Base-by-base conservation (phyloP, 2,888 invertebrate species). In the Zygaena filipendulae region DNA sequence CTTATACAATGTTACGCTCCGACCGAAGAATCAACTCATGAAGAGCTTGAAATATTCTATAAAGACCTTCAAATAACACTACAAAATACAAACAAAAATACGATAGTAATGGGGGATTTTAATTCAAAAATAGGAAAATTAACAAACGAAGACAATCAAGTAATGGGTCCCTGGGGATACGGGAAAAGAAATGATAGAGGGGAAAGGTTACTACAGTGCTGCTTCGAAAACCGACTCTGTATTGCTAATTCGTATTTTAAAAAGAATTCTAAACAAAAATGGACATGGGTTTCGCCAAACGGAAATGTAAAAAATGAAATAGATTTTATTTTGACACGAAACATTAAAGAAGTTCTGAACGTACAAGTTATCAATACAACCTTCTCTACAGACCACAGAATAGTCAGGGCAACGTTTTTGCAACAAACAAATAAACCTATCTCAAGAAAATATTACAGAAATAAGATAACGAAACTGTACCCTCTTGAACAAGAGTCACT, bases 211-310 rank as follows among this genome's bases (percentile, higher is more conserved):
- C 10, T 27, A 13, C 6, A 21, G 4, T 21, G 13, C 3, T 21
- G 21, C 10, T 13, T 13, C 3, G 27, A 22, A 21, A 2, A 19
- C 25, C 5, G n/a, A 11, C 9, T 25, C n/a, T 5, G 6, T 14
- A 21, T 30, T 8, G 8, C 23, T 5, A 30, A 30, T 18, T 14
- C 22, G 3, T 9, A 18, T 9, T 30, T 25, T 16, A 30, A 30
- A 11, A 26, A 30, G 9, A 25, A 25, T n/a, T 3, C 18, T 0
- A 21, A 13, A 21, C 13, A 10, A 1, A 30, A 26, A 13, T 30
- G 30, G 26, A 30, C 25, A 8, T 30, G 26, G 26, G 21, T 18
- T 12, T 16, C 16, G 16, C 16, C 30, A 11, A 26, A 25, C n/a
- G 21, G 13, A 6, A 23, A 21, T 9, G 12, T 9, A 21, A 10